Base-by-base conservation (phyloP, 2,113 vertebrate genomes). In the Platycercus adscitus region DNA sequence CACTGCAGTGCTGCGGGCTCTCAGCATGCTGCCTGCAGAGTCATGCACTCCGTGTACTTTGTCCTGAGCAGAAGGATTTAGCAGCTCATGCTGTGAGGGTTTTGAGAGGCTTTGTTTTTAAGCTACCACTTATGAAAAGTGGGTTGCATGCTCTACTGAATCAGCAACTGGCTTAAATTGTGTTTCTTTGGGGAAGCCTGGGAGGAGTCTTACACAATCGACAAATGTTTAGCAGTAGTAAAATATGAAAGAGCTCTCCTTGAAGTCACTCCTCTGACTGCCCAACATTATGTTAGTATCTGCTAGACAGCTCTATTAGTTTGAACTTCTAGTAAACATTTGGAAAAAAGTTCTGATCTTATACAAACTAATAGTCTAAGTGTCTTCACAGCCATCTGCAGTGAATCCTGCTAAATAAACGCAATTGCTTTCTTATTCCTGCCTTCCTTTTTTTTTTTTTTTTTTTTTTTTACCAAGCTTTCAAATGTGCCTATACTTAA, bases 21-120 rank as follows among this genome's bases (percentile, higher is more conserved):
- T 0, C 1, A 0, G 33, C 2, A 0, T 9, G 71, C n/a, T 1
- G 2, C 50, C 89, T 56, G 64, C 79, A 77, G 75, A 87, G 87
- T 81, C 84, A 33, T 28, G 0, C 1, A 13, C 68, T 26, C 0
- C 0, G 1, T 53, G 91, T 69, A 43, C 88, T 65, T 68, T 56
- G 86, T 79, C 93, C 85, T 64, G 46, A 28, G 88, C 77, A 53
- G 56, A 11, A 85, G 53, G 85, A 77, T 85, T 93, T 83, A 77
- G 85, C 71, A 70, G 68, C 71, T 86, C 58, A 21, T 49, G 78
- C 88, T 11, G 3, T 10, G 81, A 69, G 71, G 58, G 20, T 52
- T 88, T 73, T 65, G 66, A 87, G 91, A 53, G 73, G 78, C 91
- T 95, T 94, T 86, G 50, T 53, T 11, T 88, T 95, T 95, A 93